phyloP scores from a whole-genome alignment of 1,140 invertebrate species.

The Sesamia nonagrioides region DNA sequence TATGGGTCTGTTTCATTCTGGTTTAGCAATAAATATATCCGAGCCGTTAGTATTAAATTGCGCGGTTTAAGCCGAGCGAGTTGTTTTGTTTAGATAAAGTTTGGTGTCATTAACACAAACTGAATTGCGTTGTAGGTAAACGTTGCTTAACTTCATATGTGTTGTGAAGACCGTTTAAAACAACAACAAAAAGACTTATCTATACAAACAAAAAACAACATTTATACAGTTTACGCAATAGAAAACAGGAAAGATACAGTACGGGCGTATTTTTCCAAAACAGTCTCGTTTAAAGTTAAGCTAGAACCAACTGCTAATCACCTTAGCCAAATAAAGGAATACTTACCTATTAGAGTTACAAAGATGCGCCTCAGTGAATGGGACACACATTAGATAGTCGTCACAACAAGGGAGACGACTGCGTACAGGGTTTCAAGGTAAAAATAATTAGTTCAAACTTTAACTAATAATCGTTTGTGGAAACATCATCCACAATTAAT shows the following conservation, averaged over 20 bases:
- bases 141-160: not conserved
- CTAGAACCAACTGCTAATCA: not conserved
- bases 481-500: too few species aligned
- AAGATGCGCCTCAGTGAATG: not conserved
- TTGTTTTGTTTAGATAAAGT: slow-evolving; percentile 29
- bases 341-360: slow-evolving; percentile 1
- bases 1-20: slow-evolving; percentile 1
- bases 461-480: too few species aligned
- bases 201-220: not conserved
- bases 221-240: not conserved
- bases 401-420: not conserved
- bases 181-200: not conserved
- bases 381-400: not conserved
- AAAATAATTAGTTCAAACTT: too few species aligned
- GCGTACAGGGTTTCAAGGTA: too few species aligned
- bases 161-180: not conserved
- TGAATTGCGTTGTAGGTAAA: too few species aligned
- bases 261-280: not conserved
- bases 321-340: slow-evolving; percentile 21
- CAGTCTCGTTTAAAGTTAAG: not conserved
- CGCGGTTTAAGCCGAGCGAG: not conserved
- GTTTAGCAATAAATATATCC: not conserved
- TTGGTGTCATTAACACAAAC: not conserved
- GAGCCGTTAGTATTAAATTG: not conserved
- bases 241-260: not conserved